Conservation (phyloP, 2,797 vertebrate species). For the Parotocinclus haroldoi region DNA sequence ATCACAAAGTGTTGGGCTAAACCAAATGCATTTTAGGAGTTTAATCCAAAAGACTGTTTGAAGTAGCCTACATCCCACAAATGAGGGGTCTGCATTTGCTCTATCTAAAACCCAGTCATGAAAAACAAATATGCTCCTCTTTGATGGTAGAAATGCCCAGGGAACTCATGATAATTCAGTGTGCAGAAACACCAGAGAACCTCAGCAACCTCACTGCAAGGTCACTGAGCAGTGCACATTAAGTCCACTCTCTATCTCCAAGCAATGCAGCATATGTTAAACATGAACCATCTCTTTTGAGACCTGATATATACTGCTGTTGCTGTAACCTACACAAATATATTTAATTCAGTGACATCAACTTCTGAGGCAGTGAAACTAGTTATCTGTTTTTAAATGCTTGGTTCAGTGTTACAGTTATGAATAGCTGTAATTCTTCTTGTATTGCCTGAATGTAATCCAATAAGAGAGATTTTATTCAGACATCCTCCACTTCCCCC, state of each 20-base stretch:
- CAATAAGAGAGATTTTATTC: no score
- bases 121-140: slow-evolving; percentile 70
- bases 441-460: no score
- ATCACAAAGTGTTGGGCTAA: slow-evolving; percentile 28
- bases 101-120: slow-evolving; percentile 73
- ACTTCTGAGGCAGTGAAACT: neutral
- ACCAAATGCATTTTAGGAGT: slow-evolving; percentile 38
- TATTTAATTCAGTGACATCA: neutral
- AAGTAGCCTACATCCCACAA: slow-evolving; percentile 63
- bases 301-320: neutral
- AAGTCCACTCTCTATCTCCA: slow-evolving; percentile 32
- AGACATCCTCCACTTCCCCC: no score
- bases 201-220: slow-evolving; percentile 62
- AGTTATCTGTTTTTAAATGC: neutral
- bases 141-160: slow-evolving; percentile 77
- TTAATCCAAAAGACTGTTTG: slow-evolving; percentile 44
- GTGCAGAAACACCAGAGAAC: slow-evolving; percentile 63
- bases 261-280: slow-evolving; percentile 46
- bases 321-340: neutral
- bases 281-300: slow-evolving; percentile 23
- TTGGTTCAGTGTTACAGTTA: no score
- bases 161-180: slow-evolving; percentile 70
- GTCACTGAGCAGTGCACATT: slow-evolving; percentile 57
- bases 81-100: slow-evolving; percentile 74
- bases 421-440: no score